These are phyloP conservation scores for Steatornis caripensis DNA, from an alignment of 2,113 vertebrate genomes.

Conservation along the genomic window DNA sequence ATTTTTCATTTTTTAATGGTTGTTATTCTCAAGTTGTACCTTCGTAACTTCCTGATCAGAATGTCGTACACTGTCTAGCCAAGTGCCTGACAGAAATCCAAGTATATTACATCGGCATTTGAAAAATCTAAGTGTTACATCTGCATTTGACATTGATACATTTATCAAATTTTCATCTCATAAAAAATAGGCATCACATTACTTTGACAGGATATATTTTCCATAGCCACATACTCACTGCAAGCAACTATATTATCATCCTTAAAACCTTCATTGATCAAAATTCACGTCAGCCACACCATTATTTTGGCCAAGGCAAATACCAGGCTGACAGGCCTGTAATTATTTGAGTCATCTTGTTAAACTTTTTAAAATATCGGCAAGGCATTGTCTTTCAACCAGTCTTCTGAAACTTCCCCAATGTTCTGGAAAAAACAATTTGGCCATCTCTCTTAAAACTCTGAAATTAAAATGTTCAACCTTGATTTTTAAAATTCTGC, in stretches of 20 bases:
- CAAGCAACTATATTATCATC: neutral
- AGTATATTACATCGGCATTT: neutral
- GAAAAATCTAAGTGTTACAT: neutral
- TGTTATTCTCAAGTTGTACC: neutral
- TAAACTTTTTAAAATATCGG: neutral
- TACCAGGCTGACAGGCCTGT: neutral
- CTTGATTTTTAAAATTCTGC: neutral
- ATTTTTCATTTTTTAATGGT: neutral
- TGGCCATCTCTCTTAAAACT: neutral
- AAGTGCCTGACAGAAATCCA: neutral
- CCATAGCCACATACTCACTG: neutral
- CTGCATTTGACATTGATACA: neutral
- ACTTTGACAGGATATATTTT: neutral
- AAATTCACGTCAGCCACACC: neutral
- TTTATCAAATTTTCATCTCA: slow-evolving; percentile 4
- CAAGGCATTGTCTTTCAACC: neutral
- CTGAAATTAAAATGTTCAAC: neutral
- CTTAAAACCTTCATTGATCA: neutral
- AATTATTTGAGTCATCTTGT: neutral
- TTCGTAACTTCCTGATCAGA: neutral
- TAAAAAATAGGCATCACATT: neutral
- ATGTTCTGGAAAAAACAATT: neutral
- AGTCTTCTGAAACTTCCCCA: neutral
- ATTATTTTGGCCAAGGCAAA: slow-evolving; percentile 8
- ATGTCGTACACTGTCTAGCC: neutral